Evolutionary conservation across 2,888 invertebrate species (phyloP).

Genomic region (Pocota personata): DNA sequence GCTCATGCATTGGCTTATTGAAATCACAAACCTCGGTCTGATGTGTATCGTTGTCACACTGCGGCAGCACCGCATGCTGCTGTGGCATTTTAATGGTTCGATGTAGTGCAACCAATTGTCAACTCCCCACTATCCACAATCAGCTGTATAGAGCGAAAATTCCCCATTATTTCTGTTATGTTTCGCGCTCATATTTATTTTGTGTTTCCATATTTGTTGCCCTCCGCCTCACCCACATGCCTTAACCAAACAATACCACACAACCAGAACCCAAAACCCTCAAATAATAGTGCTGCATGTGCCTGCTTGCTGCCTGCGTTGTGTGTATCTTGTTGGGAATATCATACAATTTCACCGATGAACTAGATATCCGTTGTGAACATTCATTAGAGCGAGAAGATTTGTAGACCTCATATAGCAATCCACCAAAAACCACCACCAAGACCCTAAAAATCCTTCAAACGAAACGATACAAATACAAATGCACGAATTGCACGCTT

Average conservation of each 20-base stretch:
- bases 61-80: slow-evolving; percentile 44
- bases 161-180: slow-evolving; percentile 32
- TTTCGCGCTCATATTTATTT: slow-evolving; percentile 44
- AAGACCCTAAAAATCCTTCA: slow-evolving; percentile 32
- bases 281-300: slow-evolving; percentile 66
- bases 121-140: background rate
- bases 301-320: slow-evolving; percentile 70
- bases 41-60: slow-evolving; percentile 39
- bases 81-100: slow-evolving; percentile 61
- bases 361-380: slow-evolving; percentile 8
- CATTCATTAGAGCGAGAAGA: slow-evolving; percentile 18
- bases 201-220: slow-evolving; percentile 30
- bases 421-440: slow-evolving; percentile 27
- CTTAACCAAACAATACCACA: slow-evolving; percentile 31
- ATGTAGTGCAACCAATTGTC: slow-evolving; percentile 52
- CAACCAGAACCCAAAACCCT: slow-evolving; percentile 66
- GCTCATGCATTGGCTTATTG: slow-evolving; percentile 24
- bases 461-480: slow-evolving; percentile 11
- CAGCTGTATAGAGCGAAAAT: slow-evolving; percentile 27
- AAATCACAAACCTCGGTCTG: slow-evolving; percentile 42
- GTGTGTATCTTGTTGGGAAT: slow-evolving; percentile 34
- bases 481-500: slow-evolving; percentile 67
- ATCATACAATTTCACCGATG: slow-evolving; percentile 13
- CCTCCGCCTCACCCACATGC: background rate
- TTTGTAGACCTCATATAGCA: slow-evolving; percentile 53